phyloP scores from a whole-genome alignment of 2,888 invertebrate species.

The Cosmia trapezina region DNA sequence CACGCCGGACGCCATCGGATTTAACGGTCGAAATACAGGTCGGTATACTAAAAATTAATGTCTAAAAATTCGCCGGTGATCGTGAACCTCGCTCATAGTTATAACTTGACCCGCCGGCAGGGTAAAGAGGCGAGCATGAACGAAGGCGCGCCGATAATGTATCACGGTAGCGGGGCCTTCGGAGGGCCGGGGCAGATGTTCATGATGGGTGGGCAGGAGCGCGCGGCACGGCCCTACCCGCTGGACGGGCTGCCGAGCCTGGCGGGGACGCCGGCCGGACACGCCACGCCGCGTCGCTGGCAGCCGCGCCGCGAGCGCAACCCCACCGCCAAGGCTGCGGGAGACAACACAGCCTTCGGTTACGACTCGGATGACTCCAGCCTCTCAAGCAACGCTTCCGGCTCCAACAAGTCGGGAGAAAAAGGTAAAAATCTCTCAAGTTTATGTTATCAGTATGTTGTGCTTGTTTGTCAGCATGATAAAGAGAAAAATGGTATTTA shows the following conservation, averaged over 20 bases:
- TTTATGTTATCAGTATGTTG: conserved; percentile 8
- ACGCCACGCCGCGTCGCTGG: conserved; percentile 76
- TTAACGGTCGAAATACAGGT: conserved; percentile 79
- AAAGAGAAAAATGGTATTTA: background rate
- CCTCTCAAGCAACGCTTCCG: conserved; percentile 87
- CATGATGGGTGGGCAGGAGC: conserved; percentile 79
- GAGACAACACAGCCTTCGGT: conserved; percentile 82
- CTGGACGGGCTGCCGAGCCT: conserved; percentile 79
- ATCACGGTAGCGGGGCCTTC: conserved; percentile 80
- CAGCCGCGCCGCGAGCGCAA: conserved; percentile 79
- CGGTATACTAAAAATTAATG: conserved; percentile 71
- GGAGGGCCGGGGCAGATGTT: conserved; percentile 80
- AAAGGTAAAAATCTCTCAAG: conserved; percentile 76
- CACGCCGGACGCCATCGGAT: conserved; percentile 74
- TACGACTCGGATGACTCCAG: conserved; percentile 89
- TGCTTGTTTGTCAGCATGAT: conserved; percentile 23
- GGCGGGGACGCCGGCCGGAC: conserved; percentile 68
- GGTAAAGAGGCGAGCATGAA: conserved; percentile 78
- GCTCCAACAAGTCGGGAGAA: conserved; percentile 85
- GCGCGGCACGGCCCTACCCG: conserved; percentile 79
- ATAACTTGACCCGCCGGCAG: conserved; percentile 71
- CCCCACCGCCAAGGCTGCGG: conserved; percentile 66
- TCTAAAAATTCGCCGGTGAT: conserved; percentile 62
- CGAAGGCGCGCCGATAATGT: conserved; percentile 85
- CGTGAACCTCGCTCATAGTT: conserved; percentile 59